Evolutionary conservation across 2,113 vertebrate genomes (phyloP), one percentile per base, ranked within the genome.

Genomic region (Platysteira castanea): DNA sequence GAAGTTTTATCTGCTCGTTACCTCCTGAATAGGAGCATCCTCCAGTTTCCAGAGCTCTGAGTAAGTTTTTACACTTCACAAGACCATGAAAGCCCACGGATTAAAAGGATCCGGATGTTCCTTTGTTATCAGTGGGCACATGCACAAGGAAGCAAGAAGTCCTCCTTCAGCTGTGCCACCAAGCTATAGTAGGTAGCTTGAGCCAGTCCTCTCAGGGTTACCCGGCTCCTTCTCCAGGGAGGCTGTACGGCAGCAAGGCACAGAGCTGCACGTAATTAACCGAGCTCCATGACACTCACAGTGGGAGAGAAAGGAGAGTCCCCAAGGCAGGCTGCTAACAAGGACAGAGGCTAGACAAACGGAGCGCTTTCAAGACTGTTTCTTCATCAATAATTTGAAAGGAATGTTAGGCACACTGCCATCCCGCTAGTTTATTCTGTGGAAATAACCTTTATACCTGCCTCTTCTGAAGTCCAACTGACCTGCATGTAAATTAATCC

Each of bases 401-500:
- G 60, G 68, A 95, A 93, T 53, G 64, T 52, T 20, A 79, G 84
- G 78, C 71, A 92, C 87, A 52, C 4, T 33, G 80, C 93, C 92
- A 74, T 52, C 37, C 79, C 6, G 0, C 15, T 67, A 23, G 86
- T 60, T 96, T 92, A 41, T 42, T 78, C 84, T 74, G 77, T 24
- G 24, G 54, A 90, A 91, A 74, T 54, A 94, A 94, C 90, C 92
- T 92, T 92, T 88, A 27, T 47, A 96, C 59, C 82, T 75, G 79
- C 42, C 68, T 84, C 67, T 81, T 68, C 83, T 65, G 39, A 96
- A 95, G 63, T 59, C 67, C 82, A 76, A 39, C 39, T 74, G 70
- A 90, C 90, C 83, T 37, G 63, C 54, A 79, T 24, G 44, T 57
- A 74, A 96, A 94, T 92, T 59, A 80, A 86, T 26, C 75, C 44